Conservation (phyloP, 2,113 vertebrate genomes). For the Cyanoliseus patagonus region DNA sequence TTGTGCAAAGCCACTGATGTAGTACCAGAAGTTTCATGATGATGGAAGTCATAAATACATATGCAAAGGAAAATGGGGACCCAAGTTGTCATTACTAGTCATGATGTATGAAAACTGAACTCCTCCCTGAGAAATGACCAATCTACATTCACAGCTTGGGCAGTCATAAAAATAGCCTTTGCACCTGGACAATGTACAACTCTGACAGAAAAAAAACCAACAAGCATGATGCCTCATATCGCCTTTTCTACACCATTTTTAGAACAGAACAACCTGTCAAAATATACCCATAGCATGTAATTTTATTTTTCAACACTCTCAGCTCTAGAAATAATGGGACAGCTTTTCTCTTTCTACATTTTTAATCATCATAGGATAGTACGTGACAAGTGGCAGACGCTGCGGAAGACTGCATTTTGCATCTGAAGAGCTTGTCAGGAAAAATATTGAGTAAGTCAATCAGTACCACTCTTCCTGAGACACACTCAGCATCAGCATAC, state of each 20-base stretch:
- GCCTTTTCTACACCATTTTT: neutral
- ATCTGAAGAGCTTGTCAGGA: neutral
- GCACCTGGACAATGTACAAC: neutral
- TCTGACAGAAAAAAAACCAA: neutral
- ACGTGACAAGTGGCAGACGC: neutral
- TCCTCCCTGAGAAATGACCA: neutral
- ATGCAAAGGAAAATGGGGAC: neutral
- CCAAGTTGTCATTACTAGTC: neutral
- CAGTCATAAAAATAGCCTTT: neutral
- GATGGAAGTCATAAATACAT: neutral
- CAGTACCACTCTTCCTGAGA: neutral
- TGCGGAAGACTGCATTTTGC: neutral
- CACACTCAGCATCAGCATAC: neutral
- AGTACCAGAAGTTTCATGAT: neutral
- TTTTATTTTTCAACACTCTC: constrained; percentile 29
- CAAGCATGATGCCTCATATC: neutral
- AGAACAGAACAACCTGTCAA: neutral
- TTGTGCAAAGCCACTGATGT: neutral
- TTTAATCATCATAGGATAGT: neutral
- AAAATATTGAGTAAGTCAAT: neutral
- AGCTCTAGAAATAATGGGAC: neutral
- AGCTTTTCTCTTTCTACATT: constrained; percentile 15
- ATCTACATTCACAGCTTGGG: neutral
- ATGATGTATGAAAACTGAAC: neutral
- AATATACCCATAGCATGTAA: neutral